phyloP scores from a whole-genome alignment of 2,888 invertebrate genomes.

The Rapana venosa region DNA sequence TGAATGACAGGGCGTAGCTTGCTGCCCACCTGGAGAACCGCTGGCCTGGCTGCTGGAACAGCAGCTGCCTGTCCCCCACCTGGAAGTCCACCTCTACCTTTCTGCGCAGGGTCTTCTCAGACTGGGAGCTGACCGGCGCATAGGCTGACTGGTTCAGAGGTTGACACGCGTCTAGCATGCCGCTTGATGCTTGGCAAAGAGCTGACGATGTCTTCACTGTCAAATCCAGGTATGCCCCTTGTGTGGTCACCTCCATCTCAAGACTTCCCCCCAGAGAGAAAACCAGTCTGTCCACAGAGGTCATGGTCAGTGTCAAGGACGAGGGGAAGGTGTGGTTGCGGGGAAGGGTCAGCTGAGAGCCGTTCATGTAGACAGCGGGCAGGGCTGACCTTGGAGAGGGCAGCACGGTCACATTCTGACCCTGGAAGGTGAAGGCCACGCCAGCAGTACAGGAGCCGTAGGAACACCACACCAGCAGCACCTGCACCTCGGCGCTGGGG shows the following conservation, averaged over 20 bases:
- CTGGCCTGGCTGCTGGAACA: conserved; percentile 48
- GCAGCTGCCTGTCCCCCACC: conserved; percentile 49
- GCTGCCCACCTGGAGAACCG: conserved; percentile 44
- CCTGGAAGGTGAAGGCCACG: conserved; percentile 52
- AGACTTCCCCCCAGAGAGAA: conserved; percentile 4
- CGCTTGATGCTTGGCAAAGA: conserved; percentile 53
- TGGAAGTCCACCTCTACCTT: conserved; percentile 49
- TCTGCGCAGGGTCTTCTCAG: conserved; percentile 47
- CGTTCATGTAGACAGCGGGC: conserved; percentile 33
- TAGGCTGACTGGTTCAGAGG: conserved; percentile 36
- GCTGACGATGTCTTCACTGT: conserved; percentile 47
- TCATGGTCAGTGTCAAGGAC: conserved; percentile 22
- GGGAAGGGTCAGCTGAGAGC: conserved; percentile 24
- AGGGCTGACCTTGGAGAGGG: conserved; percentile 15
- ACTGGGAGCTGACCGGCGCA: conserved; percentile 50
- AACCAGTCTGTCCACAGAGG: conserved; percentile 4
- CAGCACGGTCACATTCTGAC: conserved; percentile 36
- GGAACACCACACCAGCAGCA: conserved; percentile 58
- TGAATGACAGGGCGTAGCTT: conserved; percentile 62
- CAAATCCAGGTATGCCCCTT: conserved; percentile 51
- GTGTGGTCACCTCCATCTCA: conserved; percentile 1
- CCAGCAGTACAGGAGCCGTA: conserved; percentile 61
- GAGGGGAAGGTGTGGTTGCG: conserved; percentile 8
- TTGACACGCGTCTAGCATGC: conserved; percentile 57
- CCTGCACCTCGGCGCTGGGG: conserved; percentile 55